These are phyloP conservation scores for Ictinia mississippiensis DNA, from an alignment of 2,797 vertebrate genomes.

Conservation along the genomic window DNA sequence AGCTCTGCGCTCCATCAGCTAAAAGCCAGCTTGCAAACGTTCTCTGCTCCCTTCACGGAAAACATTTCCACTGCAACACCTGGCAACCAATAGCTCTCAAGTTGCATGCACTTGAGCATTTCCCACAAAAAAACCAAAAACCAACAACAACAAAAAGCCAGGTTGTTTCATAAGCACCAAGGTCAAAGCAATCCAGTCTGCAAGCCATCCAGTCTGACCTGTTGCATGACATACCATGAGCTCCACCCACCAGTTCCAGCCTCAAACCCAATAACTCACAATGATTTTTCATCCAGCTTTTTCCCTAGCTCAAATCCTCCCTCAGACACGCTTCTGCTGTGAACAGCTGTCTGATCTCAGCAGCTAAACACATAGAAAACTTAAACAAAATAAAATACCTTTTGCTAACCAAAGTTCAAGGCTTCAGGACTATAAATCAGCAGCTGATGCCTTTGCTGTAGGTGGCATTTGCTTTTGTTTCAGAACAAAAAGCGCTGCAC, in stretches of 20 bases:
- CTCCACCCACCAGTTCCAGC: neutral
- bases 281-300: neutral
- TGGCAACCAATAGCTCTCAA: neutral
- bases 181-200: neutral
- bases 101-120: fast-evolving
- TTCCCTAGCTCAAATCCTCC: neutral
- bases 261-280: neutral
- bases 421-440: neutral
- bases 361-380: neutral
- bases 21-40: neutral
- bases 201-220: neutral
- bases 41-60: neutral
- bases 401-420: neutral
- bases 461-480: neutral
- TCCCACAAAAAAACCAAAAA: neutral
- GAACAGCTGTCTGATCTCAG: neutral
- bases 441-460: fast-evolving
- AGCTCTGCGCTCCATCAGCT: neutral
- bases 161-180: fast-evolving
- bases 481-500: neutral
- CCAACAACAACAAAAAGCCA: neutral
- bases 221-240: fast-evolving
- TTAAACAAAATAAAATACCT: neutral
- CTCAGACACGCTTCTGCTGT: neutral
- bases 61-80: neutral